Evolutionary conservation across 2,797 vertebrate genomes (phyloP).

Genomic region (Menidia menidia): DNA sequence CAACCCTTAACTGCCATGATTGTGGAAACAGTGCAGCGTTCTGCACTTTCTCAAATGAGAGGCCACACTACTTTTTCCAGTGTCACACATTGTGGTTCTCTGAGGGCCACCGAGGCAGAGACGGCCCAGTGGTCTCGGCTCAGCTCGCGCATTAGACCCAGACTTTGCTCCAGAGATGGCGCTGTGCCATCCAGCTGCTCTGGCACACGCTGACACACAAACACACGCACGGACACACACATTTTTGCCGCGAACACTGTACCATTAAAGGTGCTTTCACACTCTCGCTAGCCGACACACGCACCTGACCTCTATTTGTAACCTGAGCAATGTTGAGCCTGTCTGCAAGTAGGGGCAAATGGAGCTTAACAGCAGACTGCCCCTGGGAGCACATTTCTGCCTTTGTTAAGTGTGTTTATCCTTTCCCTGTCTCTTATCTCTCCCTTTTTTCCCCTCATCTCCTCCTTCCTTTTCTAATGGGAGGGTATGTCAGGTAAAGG

Average conservation of each 20-base stretch:
- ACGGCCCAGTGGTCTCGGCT: conserved; percentile 66
- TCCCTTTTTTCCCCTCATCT: conserved; percentile 32
- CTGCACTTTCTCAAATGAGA: conserved; percentile 17
- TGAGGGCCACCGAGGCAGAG: conserved; percentile 48
- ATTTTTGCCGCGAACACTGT: conserved; percentile 46
- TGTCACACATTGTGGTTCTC: conserved; percentile 32
- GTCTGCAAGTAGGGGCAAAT: conserved; percentile 73
- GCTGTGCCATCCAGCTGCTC: conserved; percentile 79
- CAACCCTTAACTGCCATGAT: conserved; percentile 17
- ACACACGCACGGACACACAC: conserved; percentile 50
- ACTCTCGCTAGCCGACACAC: conserved; percentile 45
- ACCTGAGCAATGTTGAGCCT: conserved; percentile 70
- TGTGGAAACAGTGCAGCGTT: background rate
- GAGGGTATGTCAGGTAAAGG: conserved; percentile 57
- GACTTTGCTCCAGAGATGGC: conserved; percentile 75
- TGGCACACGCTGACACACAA: conserved; percentile 63
- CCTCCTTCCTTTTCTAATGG: conserved; percentile 43
- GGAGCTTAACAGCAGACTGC: conserved; percentile 70
- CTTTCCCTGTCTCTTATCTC: conserved; percentile 37
- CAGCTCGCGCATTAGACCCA: conserved; percentile 70
- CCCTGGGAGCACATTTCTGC: conserved; percentile 69
- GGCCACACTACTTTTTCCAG: conserved; percentile 16
- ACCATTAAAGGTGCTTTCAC: conserved; percentile 58
- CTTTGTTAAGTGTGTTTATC: conserved; percentile 76
- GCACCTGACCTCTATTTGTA: conserved; percentile 75